A percentile compares a stretch with the other conserved stretches of the same genome.
Conservation (phyloP, 2,888 invertebrate genomes). For the Leptarthrus brevirostris region DNA sequence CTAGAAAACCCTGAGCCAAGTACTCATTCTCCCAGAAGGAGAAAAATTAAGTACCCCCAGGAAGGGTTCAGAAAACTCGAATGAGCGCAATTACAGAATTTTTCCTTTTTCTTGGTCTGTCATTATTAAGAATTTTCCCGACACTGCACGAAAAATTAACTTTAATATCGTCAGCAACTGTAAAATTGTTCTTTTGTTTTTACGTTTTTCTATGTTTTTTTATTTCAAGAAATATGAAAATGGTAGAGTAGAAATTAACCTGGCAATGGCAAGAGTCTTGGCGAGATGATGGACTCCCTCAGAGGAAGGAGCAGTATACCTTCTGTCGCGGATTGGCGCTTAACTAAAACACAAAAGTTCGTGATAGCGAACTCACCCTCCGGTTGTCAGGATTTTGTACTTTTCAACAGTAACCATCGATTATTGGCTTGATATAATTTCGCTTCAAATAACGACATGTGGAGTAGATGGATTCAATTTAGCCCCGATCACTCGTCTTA, state of each 20-base stretch:
- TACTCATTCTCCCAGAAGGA: neutral
- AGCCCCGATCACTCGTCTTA: constrained; percentile 37
- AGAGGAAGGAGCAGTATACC: neutral
- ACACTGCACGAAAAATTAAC: constrained; percentile 18
- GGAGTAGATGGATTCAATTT: constrained; percentile 33
- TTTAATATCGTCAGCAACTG: constrained; percentile 13
- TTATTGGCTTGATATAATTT: constrained; percentile 43
- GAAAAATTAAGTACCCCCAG: neutral
- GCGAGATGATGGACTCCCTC: constrained; percentile 4
- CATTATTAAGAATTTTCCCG: constrained; percentile 18
- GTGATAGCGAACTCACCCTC: constrained; percentile 51
- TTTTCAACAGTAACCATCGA: constrained; percentile 47
- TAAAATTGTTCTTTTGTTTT: neutral
- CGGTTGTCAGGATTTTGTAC: constrained; percentile 52
- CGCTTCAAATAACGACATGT: constrained; percentile 44
- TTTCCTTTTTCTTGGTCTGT: constrained; percentile 6
- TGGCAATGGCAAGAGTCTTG: too few relatives aligned
- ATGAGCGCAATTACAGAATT: constrained; percentile 4
- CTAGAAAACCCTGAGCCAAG: neutral
- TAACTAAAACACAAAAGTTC: constrained; percentile 27
- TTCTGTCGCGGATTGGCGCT: constrained; percentile 18
- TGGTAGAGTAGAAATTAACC: constrained; percentile 7
- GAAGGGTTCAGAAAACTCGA: neutral
- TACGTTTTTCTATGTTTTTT: neutral
- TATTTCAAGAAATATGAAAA: neutral